These are phyloP conservation scores for Rhombomys opimus DNA, from an alignment of 2,113 vertebrate genomes.

Conservation along the genomic window DNA sequence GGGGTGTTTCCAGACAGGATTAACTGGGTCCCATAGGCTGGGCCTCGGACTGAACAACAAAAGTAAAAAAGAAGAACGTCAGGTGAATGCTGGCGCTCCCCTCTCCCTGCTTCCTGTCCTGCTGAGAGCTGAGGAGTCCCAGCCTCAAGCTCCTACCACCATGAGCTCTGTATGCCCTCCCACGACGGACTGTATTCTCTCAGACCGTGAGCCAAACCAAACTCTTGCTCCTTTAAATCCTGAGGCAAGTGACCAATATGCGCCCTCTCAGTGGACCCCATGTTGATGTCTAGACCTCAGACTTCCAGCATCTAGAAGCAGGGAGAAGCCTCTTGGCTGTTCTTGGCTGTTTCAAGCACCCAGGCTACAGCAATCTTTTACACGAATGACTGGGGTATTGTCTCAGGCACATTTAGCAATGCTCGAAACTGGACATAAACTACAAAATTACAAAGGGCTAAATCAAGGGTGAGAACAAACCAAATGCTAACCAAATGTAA, in stretches of 20 bases:
- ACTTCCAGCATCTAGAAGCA: neutral
- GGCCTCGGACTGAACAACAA: neutral
- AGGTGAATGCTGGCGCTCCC: neutral
- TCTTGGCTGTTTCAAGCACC: neutral
- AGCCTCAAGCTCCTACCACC: neutral
- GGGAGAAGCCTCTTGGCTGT: neutral
- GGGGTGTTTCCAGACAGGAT: neutral
- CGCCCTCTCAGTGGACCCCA: neutral
- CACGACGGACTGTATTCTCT: neutral
- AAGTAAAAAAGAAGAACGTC: neutral
- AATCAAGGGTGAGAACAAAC: neutral
- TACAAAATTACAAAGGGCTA: neutral
- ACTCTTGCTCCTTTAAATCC: neutral
- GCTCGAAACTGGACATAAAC: neutral
- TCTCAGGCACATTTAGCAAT: neutral
- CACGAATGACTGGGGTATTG: neutral
- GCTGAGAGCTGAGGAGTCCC: neutral
- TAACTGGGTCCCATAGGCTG: neutral
- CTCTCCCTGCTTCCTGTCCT: neutral
- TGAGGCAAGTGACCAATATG: neutral
- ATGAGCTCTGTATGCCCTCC: neutral
- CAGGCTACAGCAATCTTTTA: neutral
- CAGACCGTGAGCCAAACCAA: neutral
- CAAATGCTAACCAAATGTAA: neutral
- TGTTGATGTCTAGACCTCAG: neutral